Evolutionary conservation across 2,113 vertebrate genomes (phyloP).

Genomic region (Heterotilapia buettikoferi): DNA sequence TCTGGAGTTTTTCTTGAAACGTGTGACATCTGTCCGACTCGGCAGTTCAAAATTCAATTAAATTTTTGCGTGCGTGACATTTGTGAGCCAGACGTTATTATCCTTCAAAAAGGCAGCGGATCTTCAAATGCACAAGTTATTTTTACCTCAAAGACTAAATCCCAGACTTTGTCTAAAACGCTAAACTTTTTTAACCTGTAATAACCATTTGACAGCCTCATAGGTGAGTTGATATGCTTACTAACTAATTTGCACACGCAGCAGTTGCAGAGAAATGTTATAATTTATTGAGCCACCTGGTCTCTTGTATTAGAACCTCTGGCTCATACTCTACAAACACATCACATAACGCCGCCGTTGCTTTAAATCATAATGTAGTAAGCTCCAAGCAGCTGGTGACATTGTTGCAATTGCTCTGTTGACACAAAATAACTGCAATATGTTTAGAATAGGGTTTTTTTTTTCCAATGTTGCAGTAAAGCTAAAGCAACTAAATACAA

Average conservation of each 20-base stretch:
- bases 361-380: background rate
- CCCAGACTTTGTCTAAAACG: background rate
- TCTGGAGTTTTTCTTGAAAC: background rate
- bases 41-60: background rate
- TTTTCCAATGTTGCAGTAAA: background rate
- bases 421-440: background rate
- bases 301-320: background rate
- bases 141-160: background rate
- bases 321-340: background rate
- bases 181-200: rapidly evolving
- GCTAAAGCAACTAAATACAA: background rate
- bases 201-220: background rate
- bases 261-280: background rate
- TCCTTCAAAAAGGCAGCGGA: rapidly evolving
- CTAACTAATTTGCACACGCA: background rate
- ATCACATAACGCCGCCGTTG: background rate
- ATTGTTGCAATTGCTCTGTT: background rate
- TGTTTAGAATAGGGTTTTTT: background rate
- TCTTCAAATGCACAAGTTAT: background rate
- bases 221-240: background rate
- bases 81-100: background rate
- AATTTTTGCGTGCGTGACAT: background rate
- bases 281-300: background rate
- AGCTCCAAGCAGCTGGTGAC: background rate
- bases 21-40: background rate